Evolutionary conservation across 1,140 invertebrate species (phyloP).

Genomic region (Nymphalis io): DNA sequence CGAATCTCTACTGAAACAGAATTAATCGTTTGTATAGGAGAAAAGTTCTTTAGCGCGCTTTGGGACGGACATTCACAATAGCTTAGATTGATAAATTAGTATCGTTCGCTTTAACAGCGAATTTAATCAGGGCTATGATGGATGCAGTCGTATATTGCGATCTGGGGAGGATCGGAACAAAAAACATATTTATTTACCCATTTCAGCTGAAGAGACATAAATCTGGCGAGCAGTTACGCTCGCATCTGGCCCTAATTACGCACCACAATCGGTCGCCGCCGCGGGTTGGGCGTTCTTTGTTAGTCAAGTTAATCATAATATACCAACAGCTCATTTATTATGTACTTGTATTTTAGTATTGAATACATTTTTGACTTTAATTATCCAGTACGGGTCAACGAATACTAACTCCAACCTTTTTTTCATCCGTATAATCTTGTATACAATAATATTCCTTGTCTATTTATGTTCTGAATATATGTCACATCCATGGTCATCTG

Average conservation of each 20-base stretch:
- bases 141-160: not conserved
- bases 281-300: not conserved
- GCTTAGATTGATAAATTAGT: not conserved
- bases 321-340: not conserved
- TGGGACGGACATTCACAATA: no score
- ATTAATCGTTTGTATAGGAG: no score
- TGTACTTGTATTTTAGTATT: not conserved
- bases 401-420: no score
- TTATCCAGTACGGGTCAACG: no score
- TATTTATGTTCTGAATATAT: no score
- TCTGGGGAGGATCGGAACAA: conserved; percentile 8
- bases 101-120: not conserved
- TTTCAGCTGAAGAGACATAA: conserved; percentile 13
- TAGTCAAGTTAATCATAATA: not conserved
- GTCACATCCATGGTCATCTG: no score
- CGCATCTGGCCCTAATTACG: conserved; percentile 8
- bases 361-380: not conserved
- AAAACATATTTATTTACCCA: conserved; percentile 12
- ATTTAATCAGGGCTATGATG: not conserved
- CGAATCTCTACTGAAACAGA: no score
- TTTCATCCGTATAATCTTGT: no score
- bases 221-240: conserved; percentile 2
- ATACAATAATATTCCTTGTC: no score
- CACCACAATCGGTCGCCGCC: not conserved
- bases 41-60: no score